Evolutionary conservation across 2,113 vertebrate genomes (phyloP), one percentile per base, ranked within the genome.

Genomic region (Tichodroma muraria): DNA sequence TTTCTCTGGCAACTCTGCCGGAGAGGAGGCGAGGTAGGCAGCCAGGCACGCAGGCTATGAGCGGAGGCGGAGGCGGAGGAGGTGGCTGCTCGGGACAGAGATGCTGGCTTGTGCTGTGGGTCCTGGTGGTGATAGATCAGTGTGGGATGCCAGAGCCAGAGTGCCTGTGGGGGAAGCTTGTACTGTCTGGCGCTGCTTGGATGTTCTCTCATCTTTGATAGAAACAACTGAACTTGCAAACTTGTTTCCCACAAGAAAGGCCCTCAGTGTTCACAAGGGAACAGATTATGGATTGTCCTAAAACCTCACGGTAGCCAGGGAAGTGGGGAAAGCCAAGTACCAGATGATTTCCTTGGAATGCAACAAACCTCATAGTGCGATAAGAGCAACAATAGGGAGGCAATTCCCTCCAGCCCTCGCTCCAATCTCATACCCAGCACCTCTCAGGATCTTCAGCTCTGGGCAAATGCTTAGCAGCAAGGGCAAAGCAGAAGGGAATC

Each of bases 171-270:
- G 96, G 90, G 96, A 94, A 95, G 94, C 37, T 92, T 94, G 92
- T 90, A 89, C 95, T 88, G 80, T 97, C 95, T 96, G 92, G 94
- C n/a, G 2, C 72, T 90, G 82, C 92, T 95, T 92, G 88, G 94
- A 95, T 83, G 80, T 94, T 96, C 93, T 91, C 95, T 97, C 94
- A 93, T 95, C 92, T 95, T 93, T 93, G 94, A 95, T 84, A 94
- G 88, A 95, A 97, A 95, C 80, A 95, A 96, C 31, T 91, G 91
- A 94, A 94, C 77, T 92, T 84, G 82, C 6, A 15, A 88, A 91
- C 88, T 97, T 95, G 65, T 95, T 97, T 97, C 88, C 92, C 93
- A 96, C 88, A 95, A 96, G 92, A 95, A 95, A 94, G 82, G 93
- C 90, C 37, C 53, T 93, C 88, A 88, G 93, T 97, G 94, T 96